Evolutionary conservation across 2,113 vertebrate species (phyloP).

Genomic region (Callionymus lyra): DNA sequence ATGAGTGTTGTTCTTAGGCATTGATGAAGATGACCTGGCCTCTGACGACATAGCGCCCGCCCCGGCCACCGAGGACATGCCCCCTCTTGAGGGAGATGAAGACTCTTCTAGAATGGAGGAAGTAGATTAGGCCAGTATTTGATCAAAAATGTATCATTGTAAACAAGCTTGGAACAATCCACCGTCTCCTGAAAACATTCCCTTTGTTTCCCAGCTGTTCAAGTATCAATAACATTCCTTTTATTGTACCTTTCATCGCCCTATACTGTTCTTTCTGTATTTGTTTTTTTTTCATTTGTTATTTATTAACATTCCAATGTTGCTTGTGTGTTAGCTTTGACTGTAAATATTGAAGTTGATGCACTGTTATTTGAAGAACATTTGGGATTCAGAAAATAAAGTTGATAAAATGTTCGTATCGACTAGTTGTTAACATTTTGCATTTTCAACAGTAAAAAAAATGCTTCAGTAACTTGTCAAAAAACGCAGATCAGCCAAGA

Average conservation of each 20-base stretch:
- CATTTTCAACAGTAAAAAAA: no score
- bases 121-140: constrained; percentile 72
- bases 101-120: constrained; percentile 96
- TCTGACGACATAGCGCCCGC: constrained; percentile 70
- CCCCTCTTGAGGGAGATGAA: constrained; percentile 86
- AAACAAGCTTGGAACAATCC: background rate
- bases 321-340: background rate
- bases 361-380: background rate
- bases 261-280: constrained; percentile 36
- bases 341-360: background rate
- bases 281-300: constrained; percentile 49
- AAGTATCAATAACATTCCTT: constrained; percentile 21
- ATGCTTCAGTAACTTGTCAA: no score
- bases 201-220: background rate
- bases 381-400: no score
- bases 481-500: no score
- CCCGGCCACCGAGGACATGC: constrained; percentile 88
- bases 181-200: background rate
- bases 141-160: background rate
- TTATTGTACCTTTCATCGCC: constrained; percentile 18
- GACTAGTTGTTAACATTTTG: no score
- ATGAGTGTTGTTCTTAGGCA: constrained; percentile 63
- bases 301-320: constrained; percentile 36
- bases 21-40: constrained; percentile 84
- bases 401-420: no score